Evolutionary conservation across 92 coral and sea anemone genomes (phyloP), one percentile per base, ranked within the genome.

Genomic region (Epizoanthus rinbou): DNA sequence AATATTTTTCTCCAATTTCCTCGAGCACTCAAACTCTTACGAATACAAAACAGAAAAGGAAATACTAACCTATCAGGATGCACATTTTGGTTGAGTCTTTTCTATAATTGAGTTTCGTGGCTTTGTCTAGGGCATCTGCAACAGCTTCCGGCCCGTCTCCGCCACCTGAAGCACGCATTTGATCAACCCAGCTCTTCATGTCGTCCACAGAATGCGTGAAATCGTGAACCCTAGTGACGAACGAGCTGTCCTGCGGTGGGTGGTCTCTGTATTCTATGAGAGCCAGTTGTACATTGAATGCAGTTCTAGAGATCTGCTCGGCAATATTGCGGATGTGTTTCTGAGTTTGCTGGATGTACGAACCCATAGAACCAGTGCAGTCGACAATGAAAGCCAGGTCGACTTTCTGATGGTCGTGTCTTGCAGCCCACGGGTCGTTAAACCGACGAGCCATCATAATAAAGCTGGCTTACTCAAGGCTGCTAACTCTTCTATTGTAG

Each of bases 341-440:
- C 70, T 96, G 99, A 2, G 94, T 92, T 82, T 94, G 98, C 18
- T 60, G 60, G 81, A 96, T 96, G 88, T 96, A 94, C 3, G 93
- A 78, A 19, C 99, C 98, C 99, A 96, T 96, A 3, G 99, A 96
- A 5, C 93, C 99, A 10, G 99, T 96, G 60, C 99, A 96, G 80
- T 96, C 99, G 14, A 96, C 91, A 25, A 96, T 82, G 75, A 96
- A 96, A 5, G 88, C 99, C 54, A 96, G 76, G 83, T 96, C 99
- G 24, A 96, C 89, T 87, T 94, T 91, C 73, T 96, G 94, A 23
- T 73, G 74, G 82, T 96, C 99, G 66, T 94, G 98, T 31, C 93
- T 89, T 17, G 99, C 91, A 19, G 91, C 92, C 93, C 98, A 94
- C 0, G 67, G 86, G 33, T 86, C 94, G 81, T 69, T 81, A 15